Evolutionary conservation across 2,113 vertebrate genomes (phyloP).

Genomic region (Danionella cerebrum): DNA sequence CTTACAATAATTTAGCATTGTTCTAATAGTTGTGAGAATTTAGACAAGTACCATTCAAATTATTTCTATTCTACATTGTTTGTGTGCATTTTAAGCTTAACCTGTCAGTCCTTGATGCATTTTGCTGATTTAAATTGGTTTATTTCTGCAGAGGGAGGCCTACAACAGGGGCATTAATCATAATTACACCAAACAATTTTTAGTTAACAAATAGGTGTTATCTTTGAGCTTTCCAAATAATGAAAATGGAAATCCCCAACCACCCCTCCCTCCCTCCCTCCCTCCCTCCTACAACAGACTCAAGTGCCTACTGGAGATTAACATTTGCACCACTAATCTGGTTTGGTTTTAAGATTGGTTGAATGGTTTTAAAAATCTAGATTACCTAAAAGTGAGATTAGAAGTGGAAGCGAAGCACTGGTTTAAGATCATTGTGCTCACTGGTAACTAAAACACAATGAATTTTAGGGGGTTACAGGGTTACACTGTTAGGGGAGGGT

Average conservation of each 20-base stretch:
- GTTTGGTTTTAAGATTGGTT: conserved; percentile 32
- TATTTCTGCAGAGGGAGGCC: conserved; percentile 11
- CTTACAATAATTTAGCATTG: too few species aligned
- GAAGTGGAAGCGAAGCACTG: too few species aligned
- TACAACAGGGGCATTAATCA: conserved; percentile 47
- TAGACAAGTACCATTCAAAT: conserved; percentile 5
- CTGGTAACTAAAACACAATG: not conserved
- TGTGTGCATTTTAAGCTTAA: conserved; percentile 36
- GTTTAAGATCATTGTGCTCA: not conserved
- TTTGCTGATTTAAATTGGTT: conserved; percentile 17
- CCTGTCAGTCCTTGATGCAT: conserved; percentile 8
- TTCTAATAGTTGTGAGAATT: conserved; percentile 21
- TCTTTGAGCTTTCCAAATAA: conserved; percentile 45
- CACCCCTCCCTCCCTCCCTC: too few species aligned
- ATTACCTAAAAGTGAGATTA: too few species aligned
- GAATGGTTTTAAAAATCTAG: not conserved
- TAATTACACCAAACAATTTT: conserved; percentile 47
- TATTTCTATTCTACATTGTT: conserved; percentile 1
- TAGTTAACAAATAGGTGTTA: conserved; percentile 51
- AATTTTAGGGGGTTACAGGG: too few species aligned
- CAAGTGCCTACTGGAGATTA: conserved; percentile 46
- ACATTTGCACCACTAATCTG: conserved; percentile 46
- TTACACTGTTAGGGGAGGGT: too few species aligned
- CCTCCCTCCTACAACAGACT: not conserved
- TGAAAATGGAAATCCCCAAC: conserved; percentile 54